These are phyloP conservation scores for Drosophila tripunctata DNA, from an alignment of 2,888 invertebrate species.

Conservation along the genomic window DNA sequence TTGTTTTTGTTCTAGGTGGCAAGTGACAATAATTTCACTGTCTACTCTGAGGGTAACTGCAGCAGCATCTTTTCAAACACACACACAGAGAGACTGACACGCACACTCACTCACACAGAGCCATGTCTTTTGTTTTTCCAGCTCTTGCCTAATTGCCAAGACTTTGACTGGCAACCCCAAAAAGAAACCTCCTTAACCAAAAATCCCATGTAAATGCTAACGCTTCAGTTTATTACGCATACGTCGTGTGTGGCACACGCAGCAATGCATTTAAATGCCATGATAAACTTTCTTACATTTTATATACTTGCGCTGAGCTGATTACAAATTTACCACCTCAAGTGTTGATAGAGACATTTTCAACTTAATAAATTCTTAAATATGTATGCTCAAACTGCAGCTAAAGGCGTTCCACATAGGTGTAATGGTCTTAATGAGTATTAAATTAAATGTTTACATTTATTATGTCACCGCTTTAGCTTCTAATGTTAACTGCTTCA, in stretches of 20 bases:
- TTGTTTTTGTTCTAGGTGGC: constrained; percentile 61
- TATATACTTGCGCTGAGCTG: constrained; percentile 16
- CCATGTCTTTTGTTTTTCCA: constrained; percentile 55
- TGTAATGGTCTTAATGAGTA: neutral
- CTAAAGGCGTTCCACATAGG: neutral
- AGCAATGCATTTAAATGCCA: constrained; percentile 36
- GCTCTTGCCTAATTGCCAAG: constrained; percentile 72
- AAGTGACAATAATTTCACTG: constrained; percentile 76
- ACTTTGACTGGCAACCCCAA: constrained; percentile 47
- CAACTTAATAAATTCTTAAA: neutral
- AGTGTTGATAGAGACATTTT: constrained; percentile 10
- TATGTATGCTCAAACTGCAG: neutral
- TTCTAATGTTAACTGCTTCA: neutral
- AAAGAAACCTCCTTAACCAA: constrained; percentile 16
- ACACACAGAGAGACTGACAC: neutral
- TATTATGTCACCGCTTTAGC: neutral
- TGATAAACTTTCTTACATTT: constrained; percentile 23
- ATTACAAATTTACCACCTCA: constrained; percentile 7
- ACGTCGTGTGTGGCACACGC: constrained; percentile 58
- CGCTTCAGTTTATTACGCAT: constrained; percentile 54
- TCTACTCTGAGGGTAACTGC: constrained; percentile 28
- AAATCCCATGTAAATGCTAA: constrained; percentile 54
- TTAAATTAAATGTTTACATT: neutral
- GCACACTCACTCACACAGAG: neutral
- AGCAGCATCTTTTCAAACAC: constrained; percentile 9